A percentile compares a stretch with the other conserved stretches of the same genome.
Conservation (phyloP, 2,113 vertebrate species). For the Apeltes quadracus region DNA sequence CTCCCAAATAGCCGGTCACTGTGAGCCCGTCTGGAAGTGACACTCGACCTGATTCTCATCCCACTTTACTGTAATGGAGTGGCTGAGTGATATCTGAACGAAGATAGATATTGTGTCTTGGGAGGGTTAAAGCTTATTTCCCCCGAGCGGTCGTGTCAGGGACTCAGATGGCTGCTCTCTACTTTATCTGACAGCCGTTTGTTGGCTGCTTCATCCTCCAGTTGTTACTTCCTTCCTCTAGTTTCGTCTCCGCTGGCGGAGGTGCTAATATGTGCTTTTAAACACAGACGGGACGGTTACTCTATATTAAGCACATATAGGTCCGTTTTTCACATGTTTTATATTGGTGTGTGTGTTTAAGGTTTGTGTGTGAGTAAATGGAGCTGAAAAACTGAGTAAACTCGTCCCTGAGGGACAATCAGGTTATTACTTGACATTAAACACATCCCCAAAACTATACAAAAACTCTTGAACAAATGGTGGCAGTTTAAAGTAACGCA, state of each 20-base stretch:
- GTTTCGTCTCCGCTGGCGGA: conserved; percentile 20
- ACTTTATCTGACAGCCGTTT: conserved; percentile 56
- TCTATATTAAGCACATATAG: conserved; percentile 7
- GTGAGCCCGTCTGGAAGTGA: conserved; percentile 56
- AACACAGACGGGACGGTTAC: not conserved
- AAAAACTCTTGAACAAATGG: not conserved
- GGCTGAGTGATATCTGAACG: conserved; percentile 49
- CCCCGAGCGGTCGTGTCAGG: conserved; percentile 43
- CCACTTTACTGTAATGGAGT: conserved; percentile 47
- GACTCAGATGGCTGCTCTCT: conserved; percentile 54
- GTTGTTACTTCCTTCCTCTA: conserved; percentile 45
- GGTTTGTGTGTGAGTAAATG: not conserved
- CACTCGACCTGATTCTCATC: conserved; percentile 51
- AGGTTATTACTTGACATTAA: not conserved
- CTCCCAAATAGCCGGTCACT: conserved; percentile 34
- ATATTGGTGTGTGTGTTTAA: not conserved
- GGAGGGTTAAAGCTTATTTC: conserved; percentile 62
- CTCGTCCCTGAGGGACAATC: not conserved
- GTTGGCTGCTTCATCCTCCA: conserved; percentile 37
- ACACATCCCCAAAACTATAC: not conserved
- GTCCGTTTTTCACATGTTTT: conserved; percentile 3
- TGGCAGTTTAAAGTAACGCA: not conserved
- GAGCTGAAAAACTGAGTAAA: conserved; percentile 2
- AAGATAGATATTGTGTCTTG: conserved; percentile 61
- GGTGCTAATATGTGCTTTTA: not conserved